phyloP scores from a whole-genome alignment of 2,797 vertebrate genomes.

The Silurus aristotelis region DNA sequence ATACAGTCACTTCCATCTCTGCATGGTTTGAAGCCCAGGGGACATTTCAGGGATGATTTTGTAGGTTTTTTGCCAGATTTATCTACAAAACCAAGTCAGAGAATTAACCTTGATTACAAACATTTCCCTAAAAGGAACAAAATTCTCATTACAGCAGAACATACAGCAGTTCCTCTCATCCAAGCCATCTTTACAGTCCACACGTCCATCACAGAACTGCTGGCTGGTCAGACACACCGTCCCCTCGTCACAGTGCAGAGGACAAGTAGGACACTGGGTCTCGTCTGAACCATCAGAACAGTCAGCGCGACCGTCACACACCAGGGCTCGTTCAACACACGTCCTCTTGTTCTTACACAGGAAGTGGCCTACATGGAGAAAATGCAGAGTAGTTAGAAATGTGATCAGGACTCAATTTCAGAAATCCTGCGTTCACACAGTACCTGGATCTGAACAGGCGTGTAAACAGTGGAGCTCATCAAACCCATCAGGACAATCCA shows the following conservation, averaged over 20 bases:
- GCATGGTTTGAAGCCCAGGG: constrained; percentile 63
- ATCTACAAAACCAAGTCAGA: constrained; percentile 6
- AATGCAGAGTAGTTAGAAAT: neutral
- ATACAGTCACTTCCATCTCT: constrained; percentile 67
- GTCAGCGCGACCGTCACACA: constrained; percentile 71
- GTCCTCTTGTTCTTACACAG: constrained; percentile 66
- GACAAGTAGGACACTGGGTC: constrained; percentile 48
- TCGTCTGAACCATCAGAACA: constrained; percentile 75
- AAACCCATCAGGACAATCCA: constrained; percentile 81
- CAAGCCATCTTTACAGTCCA: constrained; percentile 69
- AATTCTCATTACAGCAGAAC: constrained; percentile 35
- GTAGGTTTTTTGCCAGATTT: neutral
- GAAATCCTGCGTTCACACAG: neutral
- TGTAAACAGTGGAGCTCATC: constrained; percentile 75
- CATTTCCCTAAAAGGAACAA: neutral
- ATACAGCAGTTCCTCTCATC: constrained; percentile 76
- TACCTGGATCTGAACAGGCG: no score
- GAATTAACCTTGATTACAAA: neutral
- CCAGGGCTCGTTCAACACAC: constrained; percentile 63
- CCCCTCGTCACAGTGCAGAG: constrained; percentile 62
- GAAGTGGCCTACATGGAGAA: constrained; percentile 60
- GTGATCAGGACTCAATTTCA: constrained; percentile 40
- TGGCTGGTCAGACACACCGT: constrained; percentile 57
- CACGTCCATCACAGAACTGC: constrained; percentile 58
- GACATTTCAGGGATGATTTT: constrained; percentile 55